Evolutionary conservation across 64 coral and sea anemone species (phyloP), one percentile per base, ranked within the genome.

Genomic region (Montipora sp.): DNA sequence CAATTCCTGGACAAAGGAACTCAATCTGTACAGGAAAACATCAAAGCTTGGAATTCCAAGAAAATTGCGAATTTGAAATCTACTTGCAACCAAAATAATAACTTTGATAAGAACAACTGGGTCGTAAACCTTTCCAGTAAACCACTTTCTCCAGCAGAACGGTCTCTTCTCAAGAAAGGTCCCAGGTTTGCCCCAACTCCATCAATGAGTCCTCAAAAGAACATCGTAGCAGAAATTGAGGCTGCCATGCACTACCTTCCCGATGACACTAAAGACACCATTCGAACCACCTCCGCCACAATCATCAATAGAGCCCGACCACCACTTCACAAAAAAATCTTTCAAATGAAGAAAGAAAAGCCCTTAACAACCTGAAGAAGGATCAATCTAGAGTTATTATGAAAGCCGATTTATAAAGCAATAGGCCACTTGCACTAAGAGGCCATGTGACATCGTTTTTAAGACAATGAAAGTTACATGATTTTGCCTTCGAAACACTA

Each of bases 1-100:
- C 70, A 76, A 71, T 89, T 89, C 75, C n/a, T 77, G 51, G 51
- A 76, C 44, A 50, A 51, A 21, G 78, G 87, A 77, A 48, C 87
- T n/a, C n/a, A n/a, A n/a, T n/a, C n/a, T 22, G 87, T 89, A 49
- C 73, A 89, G 77, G 75, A 77, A 57, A 75, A 78, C 74, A 89
- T 77, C 74, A 51, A 73, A 70, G 59, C 53, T 23, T 77, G 74
- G 57, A 72, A 89, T 78, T 47, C 75, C 7, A 89, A 89, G 73
- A 89, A 78, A 73, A 44, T 89, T 22, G 46, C 75, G 46, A 77
- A 78, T 59, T 59, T 89, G 49, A 89, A 81, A 23, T n/a, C 14
- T 55, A 51, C 53, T 80, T 46, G 53, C 53, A 49, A 46, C 77
- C 19, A 80, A 49, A 80, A 80, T 49, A 51, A 46, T 80, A 80